phyloP scores from a whole-genome alignment of 2,797 vertebrate genomes.

The Myiotriccus ornatus region DNA sequence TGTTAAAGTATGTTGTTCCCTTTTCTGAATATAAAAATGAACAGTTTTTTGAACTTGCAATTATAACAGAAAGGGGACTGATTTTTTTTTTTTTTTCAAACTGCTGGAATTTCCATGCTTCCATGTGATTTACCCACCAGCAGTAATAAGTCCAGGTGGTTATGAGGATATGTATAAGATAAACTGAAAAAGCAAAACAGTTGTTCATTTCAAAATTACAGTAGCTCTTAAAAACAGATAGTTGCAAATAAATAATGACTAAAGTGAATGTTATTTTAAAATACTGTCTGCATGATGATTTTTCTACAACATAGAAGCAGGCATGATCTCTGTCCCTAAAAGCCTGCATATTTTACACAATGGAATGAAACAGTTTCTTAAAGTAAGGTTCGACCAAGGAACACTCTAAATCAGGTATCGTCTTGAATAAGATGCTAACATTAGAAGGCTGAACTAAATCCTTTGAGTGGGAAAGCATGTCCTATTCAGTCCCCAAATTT shows the following conservation, averaged over 20 bases:
- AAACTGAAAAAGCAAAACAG: constrained; percentile 14
- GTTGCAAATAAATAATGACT: constrained; percentile 4
- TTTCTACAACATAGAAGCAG: background rate
- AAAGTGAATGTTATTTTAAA: background rate
- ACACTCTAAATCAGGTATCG: background rate
- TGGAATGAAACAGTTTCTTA: background rate
- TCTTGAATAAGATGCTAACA: constrained; percentile 25
- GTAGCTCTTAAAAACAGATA: background rate
- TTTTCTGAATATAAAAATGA: constrained; percentile 27
- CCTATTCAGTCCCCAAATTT: constrained; percentile 23
- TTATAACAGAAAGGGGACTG: background rate
- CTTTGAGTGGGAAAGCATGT: constrained; percentile 11
- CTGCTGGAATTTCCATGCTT: background rate
- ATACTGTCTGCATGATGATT: background rate
- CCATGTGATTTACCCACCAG: background rate
- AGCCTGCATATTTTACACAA: background rate
- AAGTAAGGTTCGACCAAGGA: background rate
- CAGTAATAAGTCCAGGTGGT: background rate
- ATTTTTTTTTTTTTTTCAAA: background rate
- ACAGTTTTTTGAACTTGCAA: constrained; percentile 14
- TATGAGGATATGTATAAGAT: background rate
- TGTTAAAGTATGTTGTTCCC: background rate
- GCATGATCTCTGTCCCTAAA: background rate
- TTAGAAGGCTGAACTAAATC: constrained; percentile 5
- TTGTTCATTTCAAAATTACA: background rate